Percentiles rank a stretch among this genome's conserved stretches.
Conservation (phyloP, 2,888 invertebrate species). For the Epinotia brunnichana region DNA sequence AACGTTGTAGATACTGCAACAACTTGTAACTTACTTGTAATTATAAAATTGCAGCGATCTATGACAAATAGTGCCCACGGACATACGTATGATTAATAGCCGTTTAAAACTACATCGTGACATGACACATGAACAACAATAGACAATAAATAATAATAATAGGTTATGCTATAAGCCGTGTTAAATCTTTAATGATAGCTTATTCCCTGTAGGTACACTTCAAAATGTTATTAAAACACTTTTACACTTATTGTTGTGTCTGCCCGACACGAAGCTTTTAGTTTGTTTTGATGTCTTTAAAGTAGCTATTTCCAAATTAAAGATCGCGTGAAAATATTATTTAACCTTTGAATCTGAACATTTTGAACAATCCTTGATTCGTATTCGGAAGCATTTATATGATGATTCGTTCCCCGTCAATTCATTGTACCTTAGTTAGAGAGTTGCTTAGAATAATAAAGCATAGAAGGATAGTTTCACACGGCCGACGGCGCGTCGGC, state of each 20-base stretch:
- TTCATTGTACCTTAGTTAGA: neutral
- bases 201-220: slow-evolving; percentile 11
- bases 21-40: too few relatives aligned
- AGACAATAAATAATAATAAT: slow-evolving; percentile 13
- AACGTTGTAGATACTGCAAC: too few relatives aligned
- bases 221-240: neutral
- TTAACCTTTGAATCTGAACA: too few relatives aligned
- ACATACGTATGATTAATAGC: slow-evolving; percentile 4
- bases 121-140: slow-evolving; percentile 22
- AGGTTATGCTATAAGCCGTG: slow-evolving; percentile 5
- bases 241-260: neutral
- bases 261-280: neutral
- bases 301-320: too few relatives aligned
- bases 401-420: neutral
- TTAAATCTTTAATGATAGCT: slow-evolving; percentile 24
- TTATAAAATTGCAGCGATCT: too few relatives aligned
- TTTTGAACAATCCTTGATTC: too few relatives aligned
- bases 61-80: neutral
- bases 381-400: neutral
- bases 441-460: too few relatives aligned
- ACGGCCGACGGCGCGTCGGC: too few relatives aligned
- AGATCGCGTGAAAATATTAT: too few relatives aligned
- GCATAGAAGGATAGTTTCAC: too few relatives aligned
- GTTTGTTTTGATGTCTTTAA: neutral
- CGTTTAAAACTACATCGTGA: neutral